Evolutionary conservation across 2,888 invertebrate genomes (phyloP), one percentile per base, ranked within the genome.

Genomic region (Protonemura montana): DNA sequence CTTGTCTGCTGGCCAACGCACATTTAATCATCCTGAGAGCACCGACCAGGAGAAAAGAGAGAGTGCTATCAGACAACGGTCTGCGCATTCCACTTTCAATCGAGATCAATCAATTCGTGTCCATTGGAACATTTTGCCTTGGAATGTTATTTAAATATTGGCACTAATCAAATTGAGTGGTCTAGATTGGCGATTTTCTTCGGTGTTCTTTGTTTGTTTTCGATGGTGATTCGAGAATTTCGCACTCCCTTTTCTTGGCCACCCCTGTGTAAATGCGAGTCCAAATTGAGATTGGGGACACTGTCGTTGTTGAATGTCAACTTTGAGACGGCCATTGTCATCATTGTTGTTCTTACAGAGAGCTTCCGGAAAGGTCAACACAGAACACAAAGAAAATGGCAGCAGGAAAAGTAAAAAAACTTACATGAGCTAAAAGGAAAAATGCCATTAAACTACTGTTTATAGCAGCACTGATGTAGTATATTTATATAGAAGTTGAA

Each of bases 401-500:
- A 59, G 59, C 21, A 13, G 59, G 21, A 59, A 59, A 59, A 21
- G 59, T 59, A 10, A 10, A 59, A 59, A 59, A 59, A 59, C 16
- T 59, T 59, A 21, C 59, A n/a, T n/a, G 16, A 59, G 21, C 59
- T 59, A 59, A 59, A 59, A 59, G 59, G 59, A 59, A 59, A 59
- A 59, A 59, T 59, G 21, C 59, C 59, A 59, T 59, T 59, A 59
- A 59, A 59, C 21, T 59, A 10, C 59, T 59, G 59, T 59, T 59
- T 59, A 59, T 59, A 59, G 59, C 59, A 59, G 59, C 59, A 21
- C 59, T 59, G 59, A 59, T 59, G 59, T 59, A 59, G 59, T 59
- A 59, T 59, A 59, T 59, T 59, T 59, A 59, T 59, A 59, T 59
- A 59, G 59, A 59, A 59, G 59, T 59, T 59, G 78, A 28, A 28